These are phyloP conservation scores for Xiphydria camelus DNA, from an alignment of 2,888 invertebrate species.

Conservation along the genomic window DNA sequence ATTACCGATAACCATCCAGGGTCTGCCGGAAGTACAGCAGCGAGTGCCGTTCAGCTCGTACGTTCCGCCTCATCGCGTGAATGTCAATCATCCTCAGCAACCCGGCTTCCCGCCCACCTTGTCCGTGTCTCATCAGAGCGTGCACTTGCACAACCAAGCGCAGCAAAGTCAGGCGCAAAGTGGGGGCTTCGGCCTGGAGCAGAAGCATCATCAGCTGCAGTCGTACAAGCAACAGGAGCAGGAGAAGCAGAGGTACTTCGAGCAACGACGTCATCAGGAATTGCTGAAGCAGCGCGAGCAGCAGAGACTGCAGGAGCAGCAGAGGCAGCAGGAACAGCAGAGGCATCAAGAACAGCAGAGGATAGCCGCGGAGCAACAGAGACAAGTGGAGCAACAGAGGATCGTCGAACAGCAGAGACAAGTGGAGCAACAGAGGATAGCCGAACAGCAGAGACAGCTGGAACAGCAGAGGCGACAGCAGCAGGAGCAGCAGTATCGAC, in stretches of 20 bases:
- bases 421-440: conserved; percentile 42
- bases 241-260: conserved; percentile 36
- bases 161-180: conserved; percentile 10
- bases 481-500: conserved; percentile 44
- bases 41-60: conserved; percentile 46
- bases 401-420: conserved; percentile 38
- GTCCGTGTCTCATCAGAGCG: conserved; percentile 46
- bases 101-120: conserved; percentile 39
- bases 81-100: conserved; percentile 45
- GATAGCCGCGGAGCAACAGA: conserved; percentile 28
- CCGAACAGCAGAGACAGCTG: conserved; percentile 42
- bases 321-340: conserved; percentile 19
- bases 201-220: conserved; percentile 31
- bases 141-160: conserved; percentile 41
- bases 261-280: conserved; percentile 50
- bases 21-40: conserved; percentile 50
- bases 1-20: conserved; percentile 48
- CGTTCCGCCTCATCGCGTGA: conserved; percentile 55
- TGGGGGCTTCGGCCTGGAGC: conserved; percentile 17
- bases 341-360: conserved; percentile 40
- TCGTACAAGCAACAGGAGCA: conserved; percentile 38
- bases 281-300: conserved; percentile 52
- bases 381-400: conserved; percentile 37
- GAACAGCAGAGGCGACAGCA: conserved; percentile 49
- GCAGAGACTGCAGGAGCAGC: conserved; percentile 34